A percentile compares a stretch with the other conserved stretches of the same genome.
Conservation (phyloP, 1,140 invertebrate genomes). For the Manduca sexta region DNA sequence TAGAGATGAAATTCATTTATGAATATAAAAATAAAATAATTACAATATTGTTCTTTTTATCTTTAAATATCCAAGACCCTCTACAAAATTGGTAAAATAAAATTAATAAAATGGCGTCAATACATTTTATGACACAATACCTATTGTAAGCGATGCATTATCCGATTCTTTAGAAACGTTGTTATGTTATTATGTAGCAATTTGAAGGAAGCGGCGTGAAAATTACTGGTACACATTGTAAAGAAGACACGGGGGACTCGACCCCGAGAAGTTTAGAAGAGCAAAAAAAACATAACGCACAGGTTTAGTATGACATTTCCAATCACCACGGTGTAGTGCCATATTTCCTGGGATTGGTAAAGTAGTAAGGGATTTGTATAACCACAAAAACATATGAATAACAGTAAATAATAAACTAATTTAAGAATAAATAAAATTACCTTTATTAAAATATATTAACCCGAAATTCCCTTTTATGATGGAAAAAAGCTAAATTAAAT, state of each 20-base stretch:
- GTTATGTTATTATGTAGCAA: conserved; percentile 24
- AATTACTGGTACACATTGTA: conserved; percentile 15
- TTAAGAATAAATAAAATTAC: too few species aligned
- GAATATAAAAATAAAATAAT: too few species aligned
- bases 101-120: conserved; percentile 1
- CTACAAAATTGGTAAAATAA: not conserved
- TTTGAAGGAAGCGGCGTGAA: conserved; percentile 15
- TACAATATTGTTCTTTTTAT: too few species aligned
- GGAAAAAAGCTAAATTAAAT: not conserved
- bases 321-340: too few species aligned
- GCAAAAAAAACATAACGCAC: too few species aligned
- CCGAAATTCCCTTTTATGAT: not conserved
- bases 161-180: conserved; percentile 10
- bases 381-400: too few species aligned
- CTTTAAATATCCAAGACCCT: not conserved
- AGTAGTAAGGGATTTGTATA: too few species aligned
- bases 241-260: not conserved
- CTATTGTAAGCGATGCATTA: conserved; percentile 15
- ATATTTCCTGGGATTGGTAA: too few species aligned
- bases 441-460: too few species aligned
- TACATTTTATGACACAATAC: conserved; percentile 13
- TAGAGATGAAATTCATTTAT: too few species aligned
- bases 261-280: not conserved
- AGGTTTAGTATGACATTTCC: too few species aligned
- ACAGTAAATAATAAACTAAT: too few species aligned